Conservation (phyloP, 2,888 invertebrate species). For the Steinernema hermaphroditum region DNA sequence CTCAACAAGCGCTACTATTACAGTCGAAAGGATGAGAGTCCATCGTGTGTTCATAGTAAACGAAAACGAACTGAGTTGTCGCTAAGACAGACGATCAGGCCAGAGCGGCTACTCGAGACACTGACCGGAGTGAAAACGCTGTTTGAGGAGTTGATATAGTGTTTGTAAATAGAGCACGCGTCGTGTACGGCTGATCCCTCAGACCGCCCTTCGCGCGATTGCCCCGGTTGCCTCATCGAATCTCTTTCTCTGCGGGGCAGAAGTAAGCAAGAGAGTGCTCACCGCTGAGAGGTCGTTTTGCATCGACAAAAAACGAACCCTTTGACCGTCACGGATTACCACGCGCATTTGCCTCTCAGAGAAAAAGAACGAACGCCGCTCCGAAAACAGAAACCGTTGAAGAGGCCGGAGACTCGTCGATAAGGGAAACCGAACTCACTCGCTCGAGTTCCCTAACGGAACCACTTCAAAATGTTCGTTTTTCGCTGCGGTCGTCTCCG, state of each 20-base stretch:
- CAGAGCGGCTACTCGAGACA: slow-evolving; percentile 26
- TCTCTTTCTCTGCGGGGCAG: not conserved
- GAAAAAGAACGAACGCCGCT: not conserved
- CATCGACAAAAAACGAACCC: slow-evolving; percentile 15
- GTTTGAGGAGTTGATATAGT: slow-evolving; percentile 29
- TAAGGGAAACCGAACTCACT: too few relatives aligned
- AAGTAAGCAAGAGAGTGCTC: slow-evolving; percentile 3
- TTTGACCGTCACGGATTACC: slow-evolving; percentile 11
- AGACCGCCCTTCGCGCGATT: slow-evolving; percentile 30
- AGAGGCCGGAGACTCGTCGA: too few relatives aligned
- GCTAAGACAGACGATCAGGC: slow-evolving; percentile 10
- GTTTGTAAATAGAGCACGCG: slow-evolving; percentile 29
- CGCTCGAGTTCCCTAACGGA: too few relatives aligned
- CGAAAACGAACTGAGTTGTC: not conserved
- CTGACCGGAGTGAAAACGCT: slow-evolving; percentile 16
- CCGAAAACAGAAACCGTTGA: not conserved
- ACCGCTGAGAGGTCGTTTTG: slow-evolving; percentile 18
- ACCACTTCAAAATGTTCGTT: too few relatives aligned
- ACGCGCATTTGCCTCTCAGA: slow-evolving; percentile 12
- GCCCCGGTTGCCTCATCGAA: slow-evolving; percentile 30
- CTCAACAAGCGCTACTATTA: not conserved
- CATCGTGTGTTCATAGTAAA: slow-evolving; percentile 12
- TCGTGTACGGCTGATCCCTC: slow-evolving; percentile 31
- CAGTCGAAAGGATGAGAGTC: not conserved
- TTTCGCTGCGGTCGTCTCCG: too few relatives aligned